These are phyloP conservation scores for Mylabris sibirica DNA, from an alignment of 2,888 invertebrate species.

Conservation along the genomic window DNA sequence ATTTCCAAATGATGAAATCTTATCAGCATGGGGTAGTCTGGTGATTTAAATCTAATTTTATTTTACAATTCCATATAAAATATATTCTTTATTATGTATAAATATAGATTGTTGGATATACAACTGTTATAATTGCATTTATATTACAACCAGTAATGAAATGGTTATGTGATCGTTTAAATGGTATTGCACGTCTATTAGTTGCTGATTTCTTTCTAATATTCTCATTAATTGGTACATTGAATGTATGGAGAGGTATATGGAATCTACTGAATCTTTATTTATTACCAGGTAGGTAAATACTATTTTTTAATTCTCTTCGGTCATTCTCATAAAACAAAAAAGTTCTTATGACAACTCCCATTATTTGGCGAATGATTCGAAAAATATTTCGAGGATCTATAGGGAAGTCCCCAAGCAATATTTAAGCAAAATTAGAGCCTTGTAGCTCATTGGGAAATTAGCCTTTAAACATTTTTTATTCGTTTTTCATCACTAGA, in stretches of 20 bases:
- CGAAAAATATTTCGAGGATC: too few species aligned
- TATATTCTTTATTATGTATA: too few species aligned
- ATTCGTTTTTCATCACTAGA: too few species aligned
- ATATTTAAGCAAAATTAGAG: too few species aligned
- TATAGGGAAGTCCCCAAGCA: too few species aligned
- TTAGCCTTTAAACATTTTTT: too few species aligned
- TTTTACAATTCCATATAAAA: neutral
- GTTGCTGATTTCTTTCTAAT: slow-evolving; percentile 81
- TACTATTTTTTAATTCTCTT: too few species aligned
- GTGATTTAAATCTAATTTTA: slow-evolving; percentile 64
- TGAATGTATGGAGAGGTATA: slow-evolving; percentile 88
- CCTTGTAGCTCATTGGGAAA: too few species aligned
- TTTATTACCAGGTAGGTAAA: slow-evolving; percentile 74
- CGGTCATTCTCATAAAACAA: too few species aligned
- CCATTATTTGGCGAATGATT: too few species aligned
- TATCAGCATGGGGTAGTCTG: slow-evolving; percentile 80
- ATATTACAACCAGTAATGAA: slow-evolving; percentile 77
- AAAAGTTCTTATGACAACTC: too few species aligned
- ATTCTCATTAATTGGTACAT: slow-evolving; percentile 79
- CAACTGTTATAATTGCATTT: slow-evolving; percentile 76
- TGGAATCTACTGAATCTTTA: slow-evolving; percentile 84
- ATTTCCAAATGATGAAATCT: slow-evolving; percentile 73
- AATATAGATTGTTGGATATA: slow-evolving; percentile 79
- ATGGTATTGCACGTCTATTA: slow-evolving; percentile 72
- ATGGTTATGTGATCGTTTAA: slow-evolving; percentile 72